phyloP scores from a whole-genome alignment of 2,888 invertebrate genomes.

The Lydus trimaculatus region DNA sequence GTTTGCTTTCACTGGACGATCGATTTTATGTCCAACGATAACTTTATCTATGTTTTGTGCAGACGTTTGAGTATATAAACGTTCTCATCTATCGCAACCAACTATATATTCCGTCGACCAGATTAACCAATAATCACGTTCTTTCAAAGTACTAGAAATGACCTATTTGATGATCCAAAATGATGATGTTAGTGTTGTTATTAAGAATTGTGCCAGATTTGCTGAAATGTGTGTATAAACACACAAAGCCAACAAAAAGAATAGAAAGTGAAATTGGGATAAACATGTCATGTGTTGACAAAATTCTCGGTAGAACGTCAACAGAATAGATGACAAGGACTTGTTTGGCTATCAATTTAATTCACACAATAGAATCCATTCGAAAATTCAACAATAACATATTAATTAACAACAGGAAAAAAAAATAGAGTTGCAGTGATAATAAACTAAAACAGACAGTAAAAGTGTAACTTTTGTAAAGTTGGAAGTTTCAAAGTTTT shows the following conservation, averaged over 20 bases:
- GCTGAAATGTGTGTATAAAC: not conserved
- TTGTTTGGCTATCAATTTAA: not conserved
- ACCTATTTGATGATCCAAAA: not conserved
- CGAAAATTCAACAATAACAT: not conserved
- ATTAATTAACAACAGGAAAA: not conserved
- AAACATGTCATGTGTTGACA: not conserved
- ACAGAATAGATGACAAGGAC: not conserved
- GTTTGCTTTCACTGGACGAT: not conserved
- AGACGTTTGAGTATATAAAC: slow-evolving; percentile 1
- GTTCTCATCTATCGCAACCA: not conserved
- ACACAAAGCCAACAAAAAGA: not conserved
- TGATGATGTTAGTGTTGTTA: not conserved
- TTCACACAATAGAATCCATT: not conserved
- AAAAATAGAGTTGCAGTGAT: not conserved
- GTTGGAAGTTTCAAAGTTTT: not conserved
- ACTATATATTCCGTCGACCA: not conserved
- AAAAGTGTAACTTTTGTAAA: not conserved
- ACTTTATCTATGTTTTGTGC: not conserved
- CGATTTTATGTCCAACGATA: slow-evolving; percentile 8
- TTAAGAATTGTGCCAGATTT: not conserved
- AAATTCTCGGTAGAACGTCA: not conserved
- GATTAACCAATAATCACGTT: slow-evolving; percentile 1
- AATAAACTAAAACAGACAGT: not conserved
- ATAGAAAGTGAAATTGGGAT: not conserved
- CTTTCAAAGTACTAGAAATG: not conserved